Conservation (phyloP, 2,797 vertebrate species). For the Pangasius krempfi region DNA sequence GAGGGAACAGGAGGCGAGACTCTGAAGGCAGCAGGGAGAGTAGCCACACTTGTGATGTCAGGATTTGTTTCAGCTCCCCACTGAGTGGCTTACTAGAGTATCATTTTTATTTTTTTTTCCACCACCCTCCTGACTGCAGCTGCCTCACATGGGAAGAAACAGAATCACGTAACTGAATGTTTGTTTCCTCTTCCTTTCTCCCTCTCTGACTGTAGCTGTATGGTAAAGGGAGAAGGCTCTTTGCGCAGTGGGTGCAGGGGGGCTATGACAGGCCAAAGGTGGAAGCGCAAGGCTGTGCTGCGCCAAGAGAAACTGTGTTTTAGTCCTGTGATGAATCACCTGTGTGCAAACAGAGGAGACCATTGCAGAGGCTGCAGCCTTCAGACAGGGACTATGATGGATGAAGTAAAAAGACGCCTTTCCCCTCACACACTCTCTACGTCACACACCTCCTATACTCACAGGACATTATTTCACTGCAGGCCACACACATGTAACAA, state of each 20-base stretch:
- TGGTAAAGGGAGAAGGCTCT: conserved; percentile 6
- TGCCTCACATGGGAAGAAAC: conserved; percentile 16
- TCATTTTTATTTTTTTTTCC: neutral
- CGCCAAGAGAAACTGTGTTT: conserved; percentile 29
- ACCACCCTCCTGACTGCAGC: neutral
- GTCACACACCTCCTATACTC: conserved; percentile 43
- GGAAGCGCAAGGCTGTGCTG: conserved; percentile 11
- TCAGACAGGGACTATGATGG: conserved; percentile 56
- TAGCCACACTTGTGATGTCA: conserved; percentile 27
- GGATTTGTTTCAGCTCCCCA: conserved; percentile 24
- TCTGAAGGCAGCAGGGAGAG: conserved; percentile 22
- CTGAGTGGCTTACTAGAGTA: conserved; percentile 31
- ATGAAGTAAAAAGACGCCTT: conserved; percentile 53
- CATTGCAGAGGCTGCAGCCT: conserved; percentile 40
- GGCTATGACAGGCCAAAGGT: conserved; percentile 32
- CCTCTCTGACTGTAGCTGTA: neutral
- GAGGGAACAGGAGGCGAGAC: conserved; percentile 21
- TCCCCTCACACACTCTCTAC: conserved; percentile 33
- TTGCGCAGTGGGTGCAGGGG: conserved; percentile 12
- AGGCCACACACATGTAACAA: conserved; percentile 25
- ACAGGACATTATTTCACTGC: conserved; percentile 37
- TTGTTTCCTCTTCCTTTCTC: conserved; percentile 5
- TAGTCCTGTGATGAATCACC: conserved; percentile 57
- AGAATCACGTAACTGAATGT: conserved; percentile 8
- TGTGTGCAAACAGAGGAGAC: conserved; percentile 52